These are phyloP conservation scores for Agrochola litura DNA, from an alignment of 2,888 invertebrate genomes.

Conservation along the genomic window DNA sequence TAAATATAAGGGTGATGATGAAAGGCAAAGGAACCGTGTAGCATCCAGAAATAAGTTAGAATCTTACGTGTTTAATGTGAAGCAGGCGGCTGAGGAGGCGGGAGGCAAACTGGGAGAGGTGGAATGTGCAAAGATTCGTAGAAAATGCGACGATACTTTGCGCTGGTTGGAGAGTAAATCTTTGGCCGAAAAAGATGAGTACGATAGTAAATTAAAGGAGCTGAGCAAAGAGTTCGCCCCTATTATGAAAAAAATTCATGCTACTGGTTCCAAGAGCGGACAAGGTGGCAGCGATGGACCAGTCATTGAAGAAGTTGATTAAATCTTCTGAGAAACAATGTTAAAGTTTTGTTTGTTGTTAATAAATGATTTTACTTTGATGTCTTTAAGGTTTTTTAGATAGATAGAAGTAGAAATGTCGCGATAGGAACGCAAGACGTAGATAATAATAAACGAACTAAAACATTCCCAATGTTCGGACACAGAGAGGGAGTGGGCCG, in stretches of 20 bases:
- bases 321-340: slow-evolving; percentile 54
- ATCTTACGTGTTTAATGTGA: slow-evolving; percentile 92
- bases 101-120: slow-evolving; percentile 90
- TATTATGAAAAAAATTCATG: slow-evolving; percentile 91
- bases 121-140: slow-evolving; percentile 89
- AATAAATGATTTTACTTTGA: slow-evolving; percentile 45
- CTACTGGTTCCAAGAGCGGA: slow-evolving; percentile 73
- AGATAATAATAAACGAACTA: not conserved
- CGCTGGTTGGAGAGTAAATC: slow-evolving; percentile 93
- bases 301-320: slow-evolving; percentile 91
- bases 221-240: slow-evolving; percentile 79
- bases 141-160: slow-evolving; percentile 90
- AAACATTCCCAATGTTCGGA: no score
- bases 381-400: not conserved
- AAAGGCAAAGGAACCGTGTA: slow-evolving; percentile 92
- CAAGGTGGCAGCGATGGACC: slow-evolving; percentile 81
- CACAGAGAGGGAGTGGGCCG: no score
- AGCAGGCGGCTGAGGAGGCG: slow-evolving; percentile 91
- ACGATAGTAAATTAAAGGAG: slow-evolving; percentile 89
- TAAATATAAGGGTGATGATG: slow-evolving; percentile 93
- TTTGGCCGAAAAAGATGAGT: slow-evolving; percentile 92
- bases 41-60: slow-evolving; percentile 93
- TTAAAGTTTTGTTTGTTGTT: slow-evolving; percentile 45
- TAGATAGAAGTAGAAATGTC: no score
- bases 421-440: not conserved